Conservation (phyloP, 2,113 vertebrate genomes). For the Platichthys flesus region DNA sequence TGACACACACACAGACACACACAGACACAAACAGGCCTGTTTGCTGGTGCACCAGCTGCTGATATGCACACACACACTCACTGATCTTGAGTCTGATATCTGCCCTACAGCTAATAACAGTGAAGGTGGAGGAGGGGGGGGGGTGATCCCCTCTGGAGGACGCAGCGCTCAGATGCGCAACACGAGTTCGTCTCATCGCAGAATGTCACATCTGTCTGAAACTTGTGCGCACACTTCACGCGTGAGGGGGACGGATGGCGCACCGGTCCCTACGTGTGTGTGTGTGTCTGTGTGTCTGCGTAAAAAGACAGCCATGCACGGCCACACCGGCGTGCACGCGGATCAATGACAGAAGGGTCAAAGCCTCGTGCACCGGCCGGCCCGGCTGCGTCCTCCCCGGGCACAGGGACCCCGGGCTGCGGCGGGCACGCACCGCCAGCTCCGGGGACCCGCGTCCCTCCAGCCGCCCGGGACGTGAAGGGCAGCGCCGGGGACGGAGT, state of each 20-base stretch:
- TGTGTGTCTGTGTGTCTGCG: constrained; percentile 13
- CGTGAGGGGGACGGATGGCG: neutral
- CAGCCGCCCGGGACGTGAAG: constrained; percentile 69
- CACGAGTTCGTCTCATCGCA: constrained; percentile 43
- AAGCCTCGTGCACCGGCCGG: constrained; percentile 72
- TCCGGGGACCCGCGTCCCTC: neutral
- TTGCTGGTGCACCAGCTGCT: constrained; percentile 62
- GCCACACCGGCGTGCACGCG: constrained; percentile 52
- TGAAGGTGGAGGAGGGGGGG: constrained; percentile 2
- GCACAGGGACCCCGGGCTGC: constrained; percentile 3
- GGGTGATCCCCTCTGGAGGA: neutral
- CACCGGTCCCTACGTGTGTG: neutral
- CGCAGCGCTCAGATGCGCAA: constrained; percentile 65
- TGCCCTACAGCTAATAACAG: constrained; percentile 55
- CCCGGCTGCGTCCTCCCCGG: constrained; percentile 28
- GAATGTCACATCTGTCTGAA: constrained; percentile 15
- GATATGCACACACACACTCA: constrained; percentile 18
- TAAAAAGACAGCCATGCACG: constrained; percentile 8
- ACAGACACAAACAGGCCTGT: constrained; percentile 25
- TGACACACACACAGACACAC: constrained; percentile 38
- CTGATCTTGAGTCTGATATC: constrained; percentile 41
- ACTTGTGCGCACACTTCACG: constrained; percentile 50
- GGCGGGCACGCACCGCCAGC: too few species aligned
- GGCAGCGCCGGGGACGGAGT: constrained; percentile 72
- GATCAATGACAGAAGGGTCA: constrained; percentile 87